Percentiles rank a stretch among this genome's conserved stretches.
These are phyloP conservation scores for Phrynocephalus versicolor DNA, from an alignment of 2,113 vertebrate species.

Conservation along the genomic window DNA sequence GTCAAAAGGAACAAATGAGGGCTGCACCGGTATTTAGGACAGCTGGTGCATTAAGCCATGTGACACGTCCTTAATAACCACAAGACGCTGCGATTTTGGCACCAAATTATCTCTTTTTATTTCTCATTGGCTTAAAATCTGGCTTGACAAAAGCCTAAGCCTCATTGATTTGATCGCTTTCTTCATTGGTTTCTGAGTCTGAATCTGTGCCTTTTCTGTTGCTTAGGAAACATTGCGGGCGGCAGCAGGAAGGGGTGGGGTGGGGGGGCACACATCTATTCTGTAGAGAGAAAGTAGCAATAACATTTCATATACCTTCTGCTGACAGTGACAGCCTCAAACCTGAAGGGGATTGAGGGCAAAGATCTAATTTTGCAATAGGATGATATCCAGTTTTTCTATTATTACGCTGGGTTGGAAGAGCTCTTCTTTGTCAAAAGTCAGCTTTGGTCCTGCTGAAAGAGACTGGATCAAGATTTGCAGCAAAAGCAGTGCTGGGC, in stretches of 20 bases:
- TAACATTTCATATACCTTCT: conserved; percentile 26
- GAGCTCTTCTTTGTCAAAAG: conserved; percentile 22
- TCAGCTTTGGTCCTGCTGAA: background rate
- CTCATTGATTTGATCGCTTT: conserved; percentile 11
- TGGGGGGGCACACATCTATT: background rate
- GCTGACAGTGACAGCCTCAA: conserved; percentile 3
- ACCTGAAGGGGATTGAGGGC: background rate
- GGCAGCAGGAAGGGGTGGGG: too few species aligned
- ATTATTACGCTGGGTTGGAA: conserved; percentile 20
- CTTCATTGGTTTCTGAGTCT: background rate
- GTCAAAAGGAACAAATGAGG: background rate
- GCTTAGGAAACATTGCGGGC: background rate
- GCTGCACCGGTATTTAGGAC: conserved; percentile 16
- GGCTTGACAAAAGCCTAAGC: background rate
- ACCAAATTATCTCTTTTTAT: conserved; percentile 15
- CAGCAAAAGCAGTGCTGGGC: background rate
- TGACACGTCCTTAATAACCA: conserved; percentile 28
- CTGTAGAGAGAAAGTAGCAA: conserved; percentile 17
- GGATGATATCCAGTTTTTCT: conserved; percentile 27
- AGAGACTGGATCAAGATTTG: conserved; percentile 11
- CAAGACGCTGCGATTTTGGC: background rate
- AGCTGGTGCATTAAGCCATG: conserved; percentile 10
- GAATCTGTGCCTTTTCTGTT: accelerated
- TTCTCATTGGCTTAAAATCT: conserved; percentile 14
- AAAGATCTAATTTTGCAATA: background rate